Evolutionary conservation across 2,113 vertebrate species (phyloP).

Genomic region (Lepidothrix coronata): DNA sequence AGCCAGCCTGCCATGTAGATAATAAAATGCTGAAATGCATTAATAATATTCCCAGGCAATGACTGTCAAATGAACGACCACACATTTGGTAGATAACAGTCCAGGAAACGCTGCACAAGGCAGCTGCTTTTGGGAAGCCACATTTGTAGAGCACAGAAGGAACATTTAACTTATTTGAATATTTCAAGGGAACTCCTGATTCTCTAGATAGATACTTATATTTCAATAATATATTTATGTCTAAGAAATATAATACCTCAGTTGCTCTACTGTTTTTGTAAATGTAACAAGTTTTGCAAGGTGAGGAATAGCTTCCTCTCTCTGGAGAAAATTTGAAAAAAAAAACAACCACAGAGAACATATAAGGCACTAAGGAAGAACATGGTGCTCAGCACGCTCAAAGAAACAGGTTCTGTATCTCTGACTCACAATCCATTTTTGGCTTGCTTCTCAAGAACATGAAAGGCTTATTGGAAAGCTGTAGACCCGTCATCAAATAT

Average conservation of each 20-base stretch:
- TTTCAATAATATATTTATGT: neutral
- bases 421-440: neutral
- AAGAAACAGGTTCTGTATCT: neutral
- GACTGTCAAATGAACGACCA: neutral
- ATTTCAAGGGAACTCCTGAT: neutral
- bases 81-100: neutral
- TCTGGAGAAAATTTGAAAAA: neutral
- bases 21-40: neutral
- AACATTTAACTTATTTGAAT: neutral
- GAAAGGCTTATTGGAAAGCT: neutral
- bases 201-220: neutral
- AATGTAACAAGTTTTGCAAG: neutral
- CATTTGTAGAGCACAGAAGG: neutral
- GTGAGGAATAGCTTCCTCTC: neutral
- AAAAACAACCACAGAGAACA: neutral
- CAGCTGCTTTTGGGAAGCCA: neutral
- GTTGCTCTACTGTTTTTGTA: neutral
- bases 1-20: neutral
- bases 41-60: conserved; percentile 1
- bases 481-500: neutral
- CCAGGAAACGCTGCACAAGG: neutral
- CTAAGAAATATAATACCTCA: neutral
- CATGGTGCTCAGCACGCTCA: accelerated
- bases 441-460: neutral
- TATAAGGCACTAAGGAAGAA: neutral